These are phyloP conservation scores for Bombus superbus DNA, from an alignment of 1,140 invertebrate genomes.

Conservation along the genomic window DNA sequence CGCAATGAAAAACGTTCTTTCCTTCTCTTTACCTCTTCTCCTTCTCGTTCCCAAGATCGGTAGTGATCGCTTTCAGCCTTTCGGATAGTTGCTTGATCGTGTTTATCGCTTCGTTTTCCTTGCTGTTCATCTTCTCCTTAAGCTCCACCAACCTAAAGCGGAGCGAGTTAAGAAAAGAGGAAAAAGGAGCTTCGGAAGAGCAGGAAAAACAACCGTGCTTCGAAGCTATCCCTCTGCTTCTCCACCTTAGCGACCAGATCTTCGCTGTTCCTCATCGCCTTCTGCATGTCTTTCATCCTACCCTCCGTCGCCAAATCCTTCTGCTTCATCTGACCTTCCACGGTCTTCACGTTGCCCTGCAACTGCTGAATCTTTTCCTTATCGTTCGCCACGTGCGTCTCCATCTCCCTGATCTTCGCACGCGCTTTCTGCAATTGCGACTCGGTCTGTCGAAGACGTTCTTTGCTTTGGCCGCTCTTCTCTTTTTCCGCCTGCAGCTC, in stretches of 20 bases:
- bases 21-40: constrained; percentile 57
- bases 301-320: constrained; percentile 66
- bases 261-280: constrained; percentile 67
- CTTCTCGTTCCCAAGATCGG: constrained; percentile 46
- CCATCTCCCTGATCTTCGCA: constrained; percentile 63
- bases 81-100: constrained; percentile 56
- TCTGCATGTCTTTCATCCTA: constrained; percentile 68
- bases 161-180: background rate
- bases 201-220: constrained; percentile 64
- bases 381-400: constrained; percentile 48
- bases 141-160: constrained; percentile 64
- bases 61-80: constrained; percentile 40
- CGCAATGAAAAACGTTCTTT: background rate
- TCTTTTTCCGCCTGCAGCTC: constrained; percentile 58
- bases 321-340: constrained; percentile 66
- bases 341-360: constrained; percentile 59
- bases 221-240: constrained; percentile 69
- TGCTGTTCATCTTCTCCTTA: constrained; percentile 59
- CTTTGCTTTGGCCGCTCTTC: constrained; percentile 53
- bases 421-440: constrained; percentile 60
- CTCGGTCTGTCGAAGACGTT: constrained; percentile 54
- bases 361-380: constrained; percentile 64
- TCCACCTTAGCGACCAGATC: constrained; percentile 65
- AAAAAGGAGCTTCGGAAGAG: background rate
- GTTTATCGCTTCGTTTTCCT: constrained; percentile 56